Evolutionary conservation across 1,140 invertebrate species (phyloP), one percentile per base, ranked within the genome.

Genomic region (Centruroides sculpturatus): DNA sequence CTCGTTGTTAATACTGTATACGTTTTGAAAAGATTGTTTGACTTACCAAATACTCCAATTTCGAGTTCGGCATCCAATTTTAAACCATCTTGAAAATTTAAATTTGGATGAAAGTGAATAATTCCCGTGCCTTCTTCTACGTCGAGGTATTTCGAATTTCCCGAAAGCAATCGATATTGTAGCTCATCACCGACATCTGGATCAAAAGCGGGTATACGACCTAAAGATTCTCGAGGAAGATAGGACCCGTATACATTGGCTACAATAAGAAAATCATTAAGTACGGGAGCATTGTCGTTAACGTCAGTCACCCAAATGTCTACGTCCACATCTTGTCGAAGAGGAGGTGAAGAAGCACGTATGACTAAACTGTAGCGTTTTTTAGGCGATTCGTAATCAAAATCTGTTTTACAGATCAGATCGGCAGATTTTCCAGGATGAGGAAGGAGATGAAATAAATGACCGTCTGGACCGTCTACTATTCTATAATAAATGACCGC

Each of bases 171-270:
- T 35, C 80, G 79, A 75, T 92, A 98, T 49, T 80, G 78, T 0
- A 80, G 70, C 66, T 78, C 71, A 64, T 78, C 74, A 8, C 85
- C 87, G 1, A 94, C 89, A 76, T 98, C 94, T 35, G 90, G 90
- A 77, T 98, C 93, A 69, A 84, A 83, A 0, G 92, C 93, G 1
- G 93, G 94, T 61, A 97, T 86, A 62, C 81, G 79, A 3, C 92
- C 92, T 67, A 98, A 90, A 0, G 87, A 78, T 6, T 85, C 84
- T 5, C 83, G 84, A 0, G 92, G 92, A 71, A 97, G 96, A 68
- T 89, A 87, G 70, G 92, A 87, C 64, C 85, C 84, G 74, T 89
- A 96, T 70, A 96, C 96, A 73, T 98, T 97, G 72, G 96, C 93
- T 35, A 96, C 86, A 3, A 95, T 84, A 60, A 87, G 82, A 69